Conservation (phyloP, 1,140 invertebrate genomes). For the Drosophila albomicans region DNA sequence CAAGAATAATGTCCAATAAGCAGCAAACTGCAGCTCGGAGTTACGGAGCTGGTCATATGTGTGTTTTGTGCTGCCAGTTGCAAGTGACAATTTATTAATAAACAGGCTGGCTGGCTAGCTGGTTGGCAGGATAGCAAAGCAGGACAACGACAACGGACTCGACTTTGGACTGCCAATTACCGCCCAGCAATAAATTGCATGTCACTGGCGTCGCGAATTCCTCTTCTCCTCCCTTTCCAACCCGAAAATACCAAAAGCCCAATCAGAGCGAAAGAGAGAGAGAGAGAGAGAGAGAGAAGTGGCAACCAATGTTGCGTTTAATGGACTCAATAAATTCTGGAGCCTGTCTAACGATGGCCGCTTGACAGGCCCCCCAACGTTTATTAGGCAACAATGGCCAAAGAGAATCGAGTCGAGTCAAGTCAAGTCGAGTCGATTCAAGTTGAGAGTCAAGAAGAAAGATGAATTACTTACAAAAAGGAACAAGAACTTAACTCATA, state of each 20-base stretch:
- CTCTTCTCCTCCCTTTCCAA: not conserved
- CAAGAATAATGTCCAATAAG: conserved; percentile 44
- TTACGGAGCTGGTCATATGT: conserved; percentile 14
- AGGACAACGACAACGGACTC: not conserved
- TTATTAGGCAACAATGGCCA: conserved; percentile 29
- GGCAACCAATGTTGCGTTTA: conserved; percentile 68
- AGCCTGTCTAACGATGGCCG: conserved; percentile 33
- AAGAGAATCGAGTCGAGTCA: not conserved
- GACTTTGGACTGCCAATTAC: conserved; percentile 68
- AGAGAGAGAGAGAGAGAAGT: conserved; percentile 15
- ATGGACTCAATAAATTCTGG: conserved; percentile 74
- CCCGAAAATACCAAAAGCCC: conserved; percentile 26
- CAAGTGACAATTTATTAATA: conserved; percentile 84
- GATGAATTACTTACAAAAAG: conserved; percentile 21
- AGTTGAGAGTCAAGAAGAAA: not conserved
- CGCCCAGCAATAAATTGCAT: conserved; percentile 75
- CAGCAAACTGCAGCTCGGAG: conserved; percentile 35
- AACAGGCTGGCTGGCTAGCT: conserved; percentile 55
- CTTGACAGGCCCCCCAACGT: conserved; percentile 30
- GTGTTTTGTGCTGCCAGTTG: conserved; percentile 41
- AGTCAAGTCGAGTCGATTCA: not conserved
- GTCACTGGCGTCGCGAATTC: conserved; percentile 47
- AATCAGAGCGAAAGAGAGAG: conserved; percentile 19
- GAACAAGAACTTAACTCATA: not conserved
- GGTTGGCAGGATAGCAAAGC: conserved; percentile 6